Base-by-base conservation (phyloP, 2,888 invertebrate genomes). In the Lasius fuliginosus region DNA sequence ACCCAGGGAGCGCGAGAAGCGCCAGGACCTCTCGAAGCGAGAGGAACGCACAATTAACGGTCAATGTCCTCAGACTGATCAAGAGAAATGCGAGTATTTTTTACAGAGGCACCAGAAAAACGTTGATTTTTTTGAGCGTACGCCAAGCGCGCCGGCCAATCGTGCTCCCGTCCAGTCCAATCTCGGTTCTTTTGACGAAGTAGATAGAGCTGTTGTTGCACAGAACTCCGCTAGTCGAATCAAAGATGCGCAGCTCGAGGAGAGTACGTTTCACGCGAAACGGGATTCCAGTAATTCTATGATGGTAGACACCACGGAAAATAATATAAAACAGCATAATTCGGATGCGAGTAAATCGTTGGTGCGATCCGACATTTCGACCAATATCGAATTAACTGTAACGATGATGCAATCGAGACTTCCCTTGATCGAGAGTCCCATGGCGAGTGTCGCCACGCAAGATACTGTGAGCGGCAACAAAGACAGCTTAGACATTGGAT, bases 81-180 rank as follows among this genome's bases (percentile, higher is more conserved):
- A 88, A 23, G 92, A 93, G 60, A 93, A 93, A 73, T 93, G 92
- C 86, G 92, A 93, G 64, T 92, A 93, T 90, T 94, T 93, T 91
- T 91, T 93, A 86, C 90, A 88, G 33, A 87, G 90, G 69, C 89
- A 89, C n/a, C 88, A 88, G 73, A 91, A 88, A 67, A 86, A 88
- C 23, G 11, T 87, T 74, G 88, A 91, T 92, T 92, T 92, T 88
- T 92, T 92, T 89, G 90, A 91, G 40, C 76, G 58, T 30, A 75
- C 82, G 12, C 53, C 86, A 53, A 82, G 18, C 23, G 40, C 76
- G 49, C 68, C 58, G 46, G 65, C 74, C 60, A 27, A 23, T 71
- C 86, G 75, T 75, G 84, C 81, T 65, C 86, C 82, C 49, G 60
- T 53, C 8, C 82, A 84, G 23, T 58, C 83, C 56, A 84, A 87